phyloP scores from a whole-genome alignment of 2,888 invertebrate genomes.

The Brachypalpus laphriformis region DNA sequence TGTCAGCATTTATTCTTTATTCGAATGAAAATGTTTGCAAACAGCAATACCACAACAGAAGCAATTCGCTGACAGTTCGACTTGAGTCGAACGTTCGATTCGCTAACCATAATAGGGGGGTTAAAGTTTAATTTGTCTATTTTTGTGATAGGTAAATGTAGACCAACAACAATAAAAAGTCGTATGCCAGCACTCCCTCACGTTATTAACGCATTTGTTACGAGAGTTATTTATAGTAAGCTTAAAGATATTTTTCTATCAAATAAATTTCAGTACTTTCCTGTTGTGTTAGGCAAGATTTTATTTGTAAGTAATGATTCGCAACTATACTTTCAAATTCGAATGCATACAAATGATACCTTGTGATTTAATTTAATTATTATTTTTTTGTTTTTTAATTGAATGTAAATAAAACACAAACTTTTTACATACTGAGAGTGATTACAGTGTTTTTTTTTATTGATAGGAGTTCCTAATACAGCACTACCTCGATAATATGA shows the following conservation, averaged over 20 bases:
- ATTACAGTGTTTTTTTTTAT: too few species aligned
- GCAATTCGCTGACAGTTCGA: too few species aligned
- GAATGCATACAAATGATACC: conserved; percentile 41
- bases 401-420: conserved; percentile 56
- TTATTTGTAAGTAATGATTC: conserved; percentile 25
- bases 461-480: too few species aligned
- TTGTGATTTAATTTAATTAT: conserved; percentile 61
- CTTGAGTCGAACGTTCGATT: too few species aligned
- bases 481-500: too few species aligned
- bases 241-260: background rate
- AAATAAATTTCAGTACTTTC: conserved; percentile 10
- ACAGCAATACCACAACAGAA: too few species aligned
- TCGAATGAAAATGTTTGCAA: too few species aligned
- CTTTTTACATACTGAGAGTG: conserved; percentile 57
- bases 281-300: conserved; percentile 18
- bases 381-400: conserved; percentile 45
- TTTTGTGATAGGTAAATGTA: background rate
- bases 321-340: conserved; percentile 31
- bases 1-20: too few species aligned
- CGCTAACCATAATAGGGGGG: too few species aligned
- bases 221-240: background rate
- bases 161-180: background rate
- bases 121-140: background rate
- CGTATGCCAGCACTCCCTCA: background rate
- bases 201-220: background rate